Conservation (phyloP, 2,113 vertebrate genomes). For the Ivindomyrus marchei region DNA sequence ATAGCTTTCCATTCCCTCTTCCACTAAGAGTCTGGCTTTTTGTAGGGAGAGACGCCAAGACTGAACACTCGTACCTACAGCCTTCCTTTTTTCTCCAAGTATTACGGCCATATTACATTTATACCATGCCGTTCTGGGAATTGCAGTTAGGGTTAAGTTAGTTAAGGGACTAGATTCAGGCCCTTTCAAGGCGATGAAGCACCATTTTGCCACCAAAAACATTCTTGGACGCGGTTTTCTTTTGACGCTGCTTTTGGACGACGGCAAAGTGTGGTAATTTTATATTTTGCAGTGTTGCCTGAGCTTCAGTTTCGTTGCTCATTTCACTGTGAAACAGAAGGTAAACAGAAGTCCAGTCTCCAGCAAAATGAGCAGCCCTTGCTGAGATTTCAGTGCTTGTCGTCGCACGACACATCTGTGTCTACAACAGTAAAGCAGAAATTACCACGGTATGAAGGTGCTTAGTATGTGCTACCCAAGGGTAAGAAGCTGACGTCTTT, state of each 20-base stretch:
- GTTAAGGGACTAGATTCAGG: neutral
- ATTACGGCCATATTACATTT: neutral
- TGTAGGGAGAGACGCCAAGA: neutral
- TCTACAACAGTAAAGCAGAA: neutral
- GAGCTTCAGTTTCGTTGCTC: neutral
- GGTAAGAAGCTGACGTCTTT: neutral
- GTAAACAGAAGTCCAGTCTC: neutral
- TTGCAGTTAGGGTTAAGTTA: neutral
- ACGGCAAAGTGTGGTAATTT: neutral
- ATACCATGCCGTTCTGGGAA: neutral
- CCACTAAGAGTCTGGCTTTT: neutral
- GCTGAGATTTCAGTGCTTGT: conserved; percentile 3
- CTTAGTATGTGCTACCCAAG: neutral
- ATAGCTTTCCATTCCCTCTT: conserved; percentile 2
- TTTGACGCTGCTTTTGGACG: neutral
- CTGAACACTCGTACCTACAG: neutral
- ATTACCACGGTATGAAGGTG: neutral
- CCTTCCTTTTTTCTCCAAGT: neutral
- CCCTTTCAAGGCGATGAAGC: neutral
- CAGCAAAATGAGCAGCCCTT: neutral
- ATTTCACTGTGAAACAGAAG: neutral
- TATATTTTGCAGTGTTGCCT: neutral
- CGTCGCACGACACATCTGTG: neutral
- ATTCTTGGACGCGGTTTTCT: neutral
- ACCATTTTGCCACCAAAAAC: neutral